phyloP scores from a whole-genome alignment of 2,113 vertebrate genomes.

The Naja naja region DNA sequence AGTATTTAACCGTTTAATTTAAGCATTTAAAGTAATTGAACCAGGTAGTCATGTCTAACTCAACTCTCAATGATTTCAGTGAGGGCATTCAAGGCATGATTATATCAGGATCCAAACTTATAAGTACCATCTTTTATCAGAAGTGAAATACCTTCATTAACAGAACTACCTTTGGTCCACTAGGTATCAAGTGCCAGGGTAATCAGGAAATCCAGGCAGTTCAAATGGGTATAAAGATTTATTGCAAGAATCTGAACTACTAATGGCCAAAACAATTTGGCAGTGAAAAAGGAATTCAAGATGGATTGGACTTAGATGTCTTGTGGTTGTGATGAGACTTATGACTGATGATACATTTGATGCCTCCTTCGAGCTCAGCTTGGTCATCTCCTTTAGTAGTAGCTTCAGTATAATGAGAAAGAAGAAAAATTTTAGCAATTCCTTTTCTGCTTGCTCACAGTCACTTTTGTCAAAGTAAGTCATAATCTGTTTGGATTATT shows the following conservation, averaged over 20 bases:
- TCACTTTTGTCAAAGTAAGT: not conserved
- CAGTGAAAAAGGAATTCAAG: not conserved
- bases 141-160: not conserved
- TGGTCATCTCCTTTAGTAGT: not conserved
- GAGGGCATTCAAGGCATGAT: not conserved
- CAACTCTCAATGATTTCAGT: not conserved
- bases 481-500: not conserved
- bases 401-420: not conserved
- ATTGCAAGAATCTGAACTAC: not conserved
- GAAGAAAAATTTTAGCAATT: not conserved
- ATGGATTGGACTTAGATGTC: not conserved
- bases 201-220: not conserved
- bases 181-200: not conserved
- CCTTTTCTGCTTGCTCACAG: not conserved
- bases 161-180: not conserved
- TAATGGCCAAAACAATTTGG: not conserved
- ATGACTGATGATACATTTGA: not conserved
- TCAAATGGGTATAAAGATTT: not conserved
- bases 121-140: not conserved
- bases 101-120: not conserved
- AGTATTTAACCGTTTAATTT: no score
- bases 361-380: not conserved
- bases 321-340: not conserved
- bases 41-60: not conserved
- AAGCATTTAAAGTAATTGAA: not conserved